Conservation (phyloP, 2,797 vertebrate species). For the Paedocypris micromegethes region DNA sequence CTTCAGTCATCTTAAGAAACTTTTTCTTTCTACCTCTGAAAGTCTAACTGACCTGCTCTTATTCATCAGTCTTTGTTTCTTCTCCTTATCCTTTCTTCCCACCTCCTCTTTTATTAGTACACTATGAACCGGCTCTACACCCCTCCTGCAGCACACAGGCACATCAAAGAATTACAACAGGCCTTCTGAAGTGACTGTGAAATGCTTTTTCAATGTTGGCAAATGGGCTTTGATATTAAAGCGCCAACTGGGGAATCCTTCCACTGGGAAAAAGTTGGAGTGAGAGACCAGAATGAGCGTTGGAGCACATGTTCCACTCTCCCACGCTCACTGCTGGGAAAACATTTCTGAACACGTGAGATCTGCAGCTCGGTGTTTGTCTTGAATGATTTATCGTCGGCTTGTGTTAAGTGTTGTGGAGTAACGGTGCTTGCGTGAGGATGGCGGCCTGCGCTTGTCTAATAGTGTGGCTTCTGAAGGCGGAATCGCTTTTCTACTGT, state of each 20-base stretch:
- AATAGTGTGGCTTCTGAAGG: too few relatives aligned
- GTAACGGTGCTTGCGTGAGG: neutral
- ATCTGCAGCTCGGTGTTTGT: conserved; percentile 16
- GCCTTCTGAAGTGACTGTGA: conserved; percentile 35
- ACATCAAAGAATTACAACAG: conserved; percentile 46
- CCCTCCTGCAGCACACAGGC: conserved; percentile 24
- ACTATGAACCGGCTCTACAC: conserved; percentile 25
- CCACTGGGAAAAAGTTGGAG: conserved; percentile 19
- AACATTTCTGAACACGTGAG: conserved; percentile 27
- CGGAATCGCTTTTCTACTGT: too few relatives aligned
- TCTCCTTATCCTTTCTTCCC: conserved; percentile 21
- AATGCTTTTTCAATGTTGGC: conserved; percentile 40
- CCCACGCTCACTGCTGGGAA: conserved; percentile 24
- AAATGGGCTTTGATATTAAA: conserved; percentile 46
- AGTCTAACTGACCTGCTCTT: conserved; percentile 24
- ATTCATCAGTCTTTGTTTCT: conserved; percentile 15
- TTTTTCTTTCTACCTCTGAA: conserved; percentile 31
- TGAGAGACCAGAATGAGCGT: conserved; percentile 24
- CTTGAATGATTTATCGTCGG: conserved; percentile 2
- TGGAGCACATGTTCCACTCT: conserved; percentile 40
- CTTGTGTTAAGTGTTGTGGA: neutral
- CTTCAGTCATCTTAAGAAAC: neutral
- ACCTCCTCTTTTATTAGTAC: conserved; percentile 36
- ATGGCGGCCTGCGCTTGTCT: too few relatives aligned
- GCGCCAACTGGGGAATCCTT: conserved; percentile 32